phyloP scores from a whole-genome alignment of 1,140 invertebrate genomes.

The Calephelis nemesis region DNA sequence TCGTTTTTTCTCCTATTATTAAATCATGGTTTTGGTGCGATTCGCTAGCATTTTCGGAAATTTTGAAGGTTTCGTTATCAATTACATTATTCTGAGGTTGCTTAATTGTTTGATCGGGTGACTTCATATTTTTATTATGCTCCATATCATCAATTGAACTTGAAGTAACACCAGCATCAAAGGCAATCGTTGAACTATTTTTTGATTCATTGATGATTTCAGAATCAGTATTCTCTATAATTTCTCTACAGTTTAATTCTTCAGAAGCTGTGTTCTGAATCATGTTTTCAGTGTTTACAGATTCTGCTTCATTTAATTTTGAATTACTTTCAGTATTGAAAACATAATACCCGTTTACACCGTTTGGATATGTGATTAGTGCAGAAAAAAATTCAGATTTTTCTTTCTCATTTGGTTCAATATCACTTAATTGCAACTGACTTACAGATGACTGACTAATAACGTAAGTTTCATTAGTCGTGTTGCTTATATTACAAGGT shows the following conservation, averaged over 20 bases:
- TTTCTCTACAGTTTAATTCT: not conserved
- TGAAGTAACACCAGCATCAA: not conserved
- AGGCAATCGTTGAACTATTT: not conserved
- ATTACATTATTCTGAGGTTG: not conserved
- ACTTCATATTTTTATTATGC: not conserved
- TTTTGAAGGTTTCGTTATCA: slow-evolving; percentile 14
- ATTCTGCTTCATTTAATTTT: not conserved
- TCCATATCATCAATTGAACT: not conserved
- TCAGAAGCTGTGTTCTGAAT: not conserved
- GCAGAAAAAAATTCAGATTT: not conserved
- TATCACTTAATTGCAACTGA: not conserved
- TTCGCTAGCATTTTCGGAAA: not conserved
- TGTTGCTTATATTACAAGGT: not conserved
- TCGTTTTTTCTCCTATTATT: slow-evolving; percentile 1
- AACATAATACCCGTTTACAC: not conserved
- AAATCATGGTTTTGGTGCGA: not conserved
- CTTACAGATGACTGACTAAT: not conserved
- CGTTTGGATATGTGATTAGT: not conserved
- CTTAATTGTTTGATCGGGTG: not conserved
- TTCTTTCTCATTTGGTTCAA: not conserved
- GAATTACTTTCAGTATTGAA: not conserved
- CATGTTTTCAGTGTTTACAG: not conserved
- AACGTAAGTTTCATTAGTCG: not conserved
- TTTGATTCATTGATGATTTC: not conserved
- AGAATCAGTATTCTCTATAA: not conserved